Base-by-base conservation (phyloP, 2,888 invertebrate species). In the Plagodis pulveraria region DNA sequence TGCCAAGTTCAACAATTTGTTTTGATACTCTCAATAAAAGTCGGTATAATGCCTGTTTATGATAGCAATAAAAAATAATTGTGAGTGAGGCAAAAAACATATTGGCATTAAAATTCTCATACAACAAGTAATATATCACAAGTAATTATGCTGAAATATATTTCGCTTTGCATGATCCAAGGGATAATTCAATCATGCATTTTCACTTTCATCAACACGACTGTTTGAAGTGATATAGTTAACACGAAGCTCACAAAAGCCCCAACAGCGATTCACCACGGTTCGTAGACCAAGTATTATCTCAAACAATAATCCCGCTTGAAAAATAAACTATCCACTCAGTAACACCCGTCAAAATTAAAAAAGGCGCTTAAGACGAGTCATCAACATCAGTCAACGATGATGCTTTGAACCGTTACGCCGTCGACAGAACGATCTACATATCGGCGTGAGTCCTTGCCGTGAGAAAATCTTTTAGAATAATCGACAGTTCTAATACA, bases 391-490 rank as follows among this genome's bases (percentile, higher is more conserved):
- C 85, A 83, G 81, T 87, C 86, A 85, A 73, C 74, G 81, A 81
- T 76, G 80, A 82, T 76, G 79, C 73, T 71, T 63, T 62, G 65
- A 69, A 77, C 83, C 84, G 85, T 81, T 84, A 83, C 69, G 63
- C 77, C 76, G 76, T 78, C 76, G 76, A 76, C 77, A 78, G 69
- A 73, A 63, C 72, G 74, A 76, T 82, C 78, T 78, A 81, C 79
- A 81, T 80, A 84, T 84, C 81, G 73, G 72, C 72, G 43, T 75
- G 77, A 79, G 76, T 84, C 85, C 84, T 87, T 87, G 84, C 84
- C 87, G 87, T 90, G 89, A 88, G 89, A 89, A 89, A 84, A 86
- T 83, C 76, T 82, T 76, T 78, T 81, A 74, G 75, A 78, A 80
- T 76, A 76, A 78, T 82, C 80, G 81, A 80, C 80, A 79, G 78